Conservation (phyloP, 2,113 vertebrate genomes). For the Trichechus manatus region DNA sequence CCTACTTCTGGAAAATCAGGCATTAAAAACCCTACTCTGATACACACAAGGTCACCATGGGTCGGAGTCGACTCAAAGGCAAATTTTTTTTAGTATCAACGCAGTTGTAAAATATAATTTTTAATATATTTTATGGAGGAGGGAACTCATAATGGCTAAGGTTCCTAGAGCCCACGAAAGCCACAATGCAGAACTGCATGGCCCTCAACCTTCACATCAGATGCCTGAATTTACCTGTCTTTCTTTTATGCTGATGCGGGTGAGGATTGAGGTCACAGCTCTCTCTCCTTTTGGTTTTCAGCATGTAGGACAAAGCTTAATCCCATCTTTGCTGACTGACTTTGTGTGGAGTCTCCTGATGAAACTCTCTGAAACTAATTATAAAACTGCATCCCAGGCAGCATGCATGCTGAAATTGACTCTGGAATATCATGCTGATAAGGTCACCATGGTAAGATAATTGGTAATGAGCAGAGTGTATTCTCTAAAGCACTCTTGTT, state of each 20-base stretch:
- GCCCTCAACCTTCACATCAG: too few relatives aligned
- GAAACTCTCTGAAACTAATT: not conserved
- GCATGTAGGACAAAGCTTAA: slow-evolving; percentile 61
- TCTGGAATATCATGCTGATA: slow-evolving; percentile 59
- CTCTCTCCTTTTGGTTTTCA: slow-evolving; percentile 61
- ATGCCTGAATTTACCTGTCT: not conserved
- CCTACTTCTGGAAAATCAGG: not conserved
- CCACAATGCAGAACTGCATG: not conserved
- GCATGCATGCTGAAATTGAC: slow-evolving; percentile 37
- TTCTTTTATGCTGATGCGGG: not conserved
- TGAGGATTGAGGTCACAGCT: not conserved
- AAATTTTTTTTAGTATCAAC: not conserved
- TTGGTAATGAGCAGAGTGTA: too few relatives aligned
- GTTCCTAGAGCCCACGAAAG: not conserved
- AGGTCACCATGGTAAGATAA: slow-evolving; percentile 72
- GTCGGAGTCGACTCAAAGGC: not conserved
- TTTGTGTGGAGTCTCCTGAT: slow-evolving; percentile 75
- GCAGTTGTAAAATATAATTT: not conserved
- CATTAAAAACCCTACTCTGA: not conserved
- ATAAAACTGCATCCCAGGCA: not conserved
- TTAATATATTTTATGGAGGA: not conserved
- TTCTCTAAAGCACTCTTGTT: not conserved
- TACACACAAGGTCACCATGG: not conserved
- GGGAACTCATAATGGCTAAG: not conserved
- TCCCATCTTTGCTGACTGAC: slow-evolving; percentile 69